Conservation (phyloP, 2,888 invertebrate species). For the Caenorhabditis parvicauda region DNA sequence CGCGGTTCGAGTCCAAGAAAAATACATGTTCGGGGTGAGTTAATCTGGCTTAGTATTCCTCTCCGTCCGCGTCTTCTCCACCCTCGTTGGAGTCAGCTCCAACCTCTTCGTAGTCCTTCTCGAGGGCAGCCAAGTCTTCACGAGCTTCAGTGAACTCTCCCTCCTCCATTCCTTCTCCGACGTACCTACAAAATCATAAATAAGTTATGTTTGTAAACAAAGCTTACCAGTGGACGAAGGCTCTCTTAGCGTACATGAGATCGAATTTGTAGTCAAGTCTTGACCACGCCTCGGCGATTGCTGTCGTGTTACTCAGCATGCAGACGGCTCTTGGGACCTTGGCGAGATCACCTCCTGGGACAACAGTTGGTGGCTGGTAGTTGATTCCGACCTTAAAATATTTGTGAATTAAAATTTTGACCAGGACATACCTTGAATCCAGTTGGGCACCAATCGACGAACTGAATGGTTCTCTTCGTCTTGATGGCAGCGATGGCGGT, state of each 20-base stretch:
- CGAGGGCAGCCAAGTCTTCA: conserved; percentile 53
- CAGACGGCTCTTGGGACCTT: conserved; percentile 75
- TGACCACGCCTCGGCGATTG: conserved; percentile 84
- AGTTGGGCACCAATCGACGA: conserved; percentile 73
- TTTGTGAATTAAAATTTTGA: no score
- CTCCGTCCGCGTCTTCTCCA: conserved; percentile 7
- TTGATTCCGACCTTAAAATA: conserved; percentile 65
- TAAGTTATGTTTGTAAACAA: no score
- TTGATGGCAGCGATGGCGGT: conserved; percentile 91
- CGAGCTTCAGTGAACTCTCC: conserved; percentile 61
- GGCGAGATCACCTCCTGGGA: conserved; percentile 84
- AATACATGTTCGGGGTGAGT: no score
- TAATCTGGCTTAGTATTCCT: no score
- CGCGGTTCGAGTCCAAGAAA: no score
- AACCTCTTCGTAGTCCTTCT: conserved; percentile 53
- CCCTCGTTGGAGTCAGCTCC: conserved; percentile 10
- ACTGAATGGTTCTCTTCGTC: conserved; percentile 78
- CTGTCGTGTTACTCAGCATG: conserved; percentile 88
- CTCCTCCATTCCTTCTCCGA: conserved; percentile 62
- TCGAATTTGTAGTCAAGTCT: conserved; percentile 75
- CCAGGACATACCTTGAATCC: conserved; percentile 50
- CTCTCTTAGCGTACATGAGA: conserved; percentile 75
- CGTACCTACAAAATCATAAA: conserved; percentile 63
- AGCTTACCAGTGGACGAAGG: conserved; percentile 46
- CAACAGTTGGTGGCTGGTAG: conserved; percentile 76